Conservation (phyloP, 2,888 invertebrate genomes). For the Cyclophora punctaria region DNA sequence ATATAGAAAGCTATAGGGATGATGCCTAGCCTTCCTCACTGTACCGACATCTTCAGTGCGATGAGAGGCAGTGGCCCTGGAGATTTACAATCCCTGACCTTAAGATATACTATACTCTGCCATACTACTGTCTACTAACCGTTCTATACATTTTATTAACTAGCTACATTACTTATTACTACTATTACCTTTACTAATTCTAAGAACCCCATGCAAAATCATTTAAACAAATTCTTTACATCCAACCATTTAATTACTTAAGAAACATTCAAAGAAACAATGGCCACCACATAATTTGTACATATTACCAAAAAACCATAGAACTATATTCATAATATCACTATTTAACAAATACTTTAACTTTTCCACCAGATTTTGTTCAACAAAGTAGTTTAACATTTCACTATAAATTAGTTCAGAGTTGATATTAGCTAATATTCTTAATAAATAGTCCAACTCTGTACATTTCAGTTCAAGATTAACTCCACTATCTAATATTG, state of each 20-base stretch:
- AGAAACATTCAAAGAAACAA: slow-evolving; percentile 22
- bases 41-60: too few species aligned
- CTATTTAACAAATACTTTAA: slow-evolving; percentile 27
- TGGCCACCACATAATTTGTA: slow-evolving; percentile 29
- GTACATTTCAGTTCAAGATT: slow-evolving; percentile 14
- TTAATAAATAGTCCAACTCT: slow-evolving; percentile 34
- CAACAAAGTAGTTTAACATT: slow-evolving; percentile 27
- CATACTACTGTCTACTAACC: too few species aligned
- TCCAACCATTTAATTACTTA: too few species aligned
- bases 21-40: too few species aligned
- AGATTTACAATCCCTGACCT: too few species aligned
- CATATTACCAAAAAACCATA: slow-evolving; percentile 57
- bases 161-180: too few species aligned
- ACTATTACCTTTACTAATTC: background rate
- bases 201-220: background rate
- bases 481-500: slow-evolving; percentile 5
- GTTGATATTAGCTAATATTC: slow-evolving; percentile 45
- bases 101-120: too few species aligned
- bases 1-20: too few species aligned
- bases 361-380: slow-evolving; percentile 19
- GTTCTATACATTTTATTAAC: too few species aligned
- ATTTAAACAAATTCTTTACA: background rate
- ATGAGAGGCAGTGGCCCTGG: too few species aligned
- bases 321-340: slow-evolving; percentile 24
- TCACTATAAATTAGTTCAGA: slow-evolving; percentile 19